Base-by-base conservation (phyloP, 2,113 vertebrate genomes). In the Ammodytes dubius region DNA sequence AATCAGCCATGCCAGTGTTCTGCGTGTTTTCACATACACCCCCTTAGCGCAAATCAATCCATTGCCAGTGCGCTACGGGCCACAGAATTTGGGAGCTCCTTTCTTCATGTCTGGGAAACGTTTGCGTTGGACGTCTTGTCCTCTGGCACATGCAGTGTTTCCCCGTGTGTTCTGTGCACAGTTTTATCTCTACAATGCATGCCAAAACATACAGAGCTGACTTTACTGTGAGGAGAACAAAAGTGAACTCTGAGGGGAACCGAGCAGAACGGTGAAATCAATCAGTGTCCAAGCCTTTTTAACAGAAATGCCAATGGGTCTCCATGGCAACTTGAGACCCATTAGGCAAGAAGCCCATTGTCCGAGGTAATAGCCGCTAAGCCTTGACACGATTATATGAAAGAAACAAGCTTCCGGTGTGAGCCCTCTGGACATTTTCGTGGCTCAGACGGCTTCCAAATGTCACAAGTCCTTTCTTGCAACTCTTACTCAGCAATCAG, bases 161-260 rank as follows among this genome's bases (percentile, higher is more conserved):
- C 80, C 65, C 66, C 67, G 69, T 84, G 77, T 61, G 82, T 86
- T 73, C 74, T 90, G 86, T 90, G 83, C 46, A 82, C 79, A 84
- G 72, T 64, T 88, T 65, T 79, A 82, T 85, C 74, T 82, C 46
- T 17, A 60, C 46, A 54, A 70, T 27, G 59, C 70, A 65, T 0
- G 87, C 88, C 86, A 93, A 90, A 79, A 69, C 72, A 85, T 72
- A 87, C 86, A 70, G 37, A 58, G 43, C 59, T 46, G 64, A 85
- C 76, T 77, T 76, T 54, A 73, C 46, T 2, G 27, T 17, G 57
- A 50, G 54, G 54, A 4, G 13, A 56, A 43, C 49, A 49, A 43
- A 66, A 47, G 14, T 27, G 14, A 47, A 61, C 57, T 49, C 40
- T 52, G n/a, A 70, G 69, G 59, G 27, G 72, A 88, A 70, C 57